Conservation (phyloP, 2,888 invertebrate genomes). For the Epicampocera succincta region DNA sequence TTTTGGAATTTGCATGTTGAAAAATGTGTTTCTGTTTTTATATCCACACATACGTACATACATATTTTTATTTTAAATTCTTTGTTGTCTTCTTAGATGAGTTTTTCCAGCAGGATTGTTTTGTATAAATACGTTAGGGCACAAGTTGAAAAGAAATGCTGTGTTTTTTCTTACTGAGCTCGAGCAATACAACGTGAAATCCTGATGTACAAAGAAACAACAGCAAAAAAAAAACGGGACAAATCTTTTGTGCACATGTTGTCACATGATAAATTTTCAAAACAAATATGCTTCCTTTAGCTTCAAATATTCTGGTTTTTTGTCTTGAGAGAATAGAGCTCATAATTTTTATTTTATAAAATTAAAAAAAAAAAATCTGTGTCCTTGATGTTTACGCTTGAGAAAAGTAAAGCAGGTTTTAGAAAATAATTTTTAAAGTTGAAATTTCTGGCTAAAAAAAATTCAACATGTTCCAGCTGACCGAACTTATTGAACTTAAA, state of each 20-base stretch:
- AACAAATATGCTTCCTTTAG: conserved; percentile 19
- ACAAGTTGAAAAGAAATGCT: neutral
- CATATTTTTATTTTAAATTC: conserved; percentile 5
- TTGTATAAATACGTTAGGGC: conserved; percentile 26
- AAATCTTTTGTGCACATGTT: conserved; percentile 60
- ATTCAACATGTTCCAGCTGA: too few species aligned
- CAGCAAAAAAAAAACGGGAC: conserved; percentile 9
- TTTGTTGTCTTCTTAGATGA: conserved; percentile 20
- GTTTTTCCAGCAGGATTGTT: conserved; percentile 59
- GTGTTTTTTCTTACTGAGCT: neutral
- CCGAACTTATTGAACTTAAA: too few species aligned
- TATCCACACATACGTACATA: too few species aligned
- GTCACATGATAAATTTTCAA: conserved; percentile 68
- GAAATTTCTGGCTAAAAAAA: too few species aligned
- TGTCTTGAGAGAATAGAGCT: neutral
- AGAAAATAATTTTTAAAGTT: too few species aligned
- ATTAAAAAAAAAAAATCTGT: neutral
- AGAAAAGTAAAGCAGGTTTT: too few species aligned
- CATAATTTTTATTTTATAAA: neutral
- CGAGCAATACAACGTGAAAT: conserved; percentile 13
- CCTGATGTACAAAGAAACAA: neutral
- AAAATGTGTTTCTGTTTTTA: conserved; percentile 2
- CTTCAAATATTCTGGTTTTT: neutral
- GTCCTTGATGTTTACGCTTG: too few species aligned
- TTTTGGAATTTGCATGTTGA: conserved; percentile 23